These are phyloP conservation scores for Cheirogaleus medius DNA, from an alignment of 2,113 vertebrate species.

Conservation along the genomic window DNA sequence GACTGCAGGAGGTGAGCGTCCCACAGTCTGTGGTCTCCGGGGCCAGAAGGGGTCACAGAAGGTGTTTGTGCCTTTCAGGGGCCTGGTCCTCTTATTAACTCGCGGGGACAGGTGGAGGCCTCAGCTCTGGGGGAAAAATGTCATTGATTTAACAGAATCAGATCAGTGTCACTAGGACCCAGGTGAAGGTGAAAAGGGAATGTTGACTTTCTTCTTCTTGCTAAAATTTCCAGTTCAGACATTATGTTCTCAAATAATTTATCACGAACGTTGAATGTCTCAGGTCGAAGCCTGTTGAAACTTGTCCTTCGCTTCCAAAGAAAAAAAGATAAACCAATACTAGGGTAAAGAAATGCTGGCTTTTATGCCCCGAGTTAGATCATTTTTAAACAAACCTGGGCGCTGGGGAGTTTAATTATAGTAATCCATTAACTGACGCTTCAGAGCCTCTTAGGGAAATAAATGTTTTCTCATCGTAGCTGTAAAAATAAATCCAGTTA, in stretches of 20 bases:
- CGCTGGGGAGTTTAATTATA: background rate
- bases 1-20: background rate
- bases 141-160: background rate
- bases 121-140: background rate
- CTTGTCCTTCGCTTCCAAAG: background rate
- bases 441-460: background rate
- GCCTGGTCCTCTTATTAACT: background rate
- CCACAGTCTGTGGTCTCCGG: fast-evolving
- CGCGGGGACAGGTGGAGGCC: fast-evolving
- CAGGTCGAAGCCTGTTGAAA: background rate
- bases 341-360: background rate
- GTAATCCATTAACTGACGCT: background rate
- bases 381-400: background rate
- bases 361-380: background rate
- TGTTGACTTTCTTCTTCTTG: background rate
- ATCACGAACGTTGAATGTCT: background rate
- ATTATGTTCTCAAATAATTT: background rate
- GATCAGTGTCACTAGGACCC: background rate
- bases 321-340: background rate
- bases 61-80: too few species aligned
- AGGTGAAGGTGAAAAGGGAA: background rate
- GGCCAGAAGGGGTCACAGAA: background rate
- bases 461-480: background rate
- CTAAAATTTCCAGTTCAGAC: background rate
- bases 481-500: background rate